Evolutionary conservation across 2,113 vertebrate genomes (phyloP).

Genomic region (Cettia cetti): DNA sequence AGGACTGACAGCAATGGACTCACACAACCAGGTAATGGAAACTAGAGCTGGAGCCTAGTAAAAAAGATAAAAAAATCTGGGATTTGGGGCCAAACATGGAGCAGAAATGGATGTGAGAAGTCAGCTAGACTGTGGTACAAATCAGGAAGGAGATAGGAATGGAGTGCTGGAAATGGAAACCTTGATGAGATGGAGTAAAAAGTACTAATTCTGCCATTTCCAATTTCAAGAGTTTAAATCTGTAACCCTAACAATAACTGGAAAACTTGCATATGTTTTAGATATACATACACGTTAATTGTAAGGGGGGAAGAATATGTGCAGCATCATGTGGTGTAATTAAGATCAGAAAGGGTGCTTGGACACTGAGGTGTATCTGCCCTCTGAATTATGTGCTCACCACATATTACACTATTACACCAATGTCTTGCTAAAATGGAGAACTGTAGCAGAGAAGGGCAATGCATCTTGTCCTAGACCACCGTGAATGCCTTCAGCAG

Average conservation of each 20-base stretch:
- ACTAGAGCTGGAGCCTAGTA: not conserved
- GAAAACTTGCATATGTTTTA: not conserved
- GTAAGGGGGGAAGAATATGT: not conserved
- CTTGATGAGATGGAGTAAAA: not conserved
- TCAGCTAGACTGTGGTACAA: not conserved
- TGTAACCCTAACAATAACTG: not conserved
- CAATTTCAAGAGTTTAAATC: not conserved
- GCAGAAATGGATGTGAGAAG: not conserved
- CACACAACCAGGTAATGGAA: not conserved
- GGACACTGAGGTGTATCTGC: not conserved
- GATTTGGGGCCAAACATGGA: not conserved
- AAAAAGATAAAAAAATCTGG: not conserved
- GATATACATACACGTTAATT: not conserved
- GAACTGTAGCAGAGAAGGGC: not conserved
- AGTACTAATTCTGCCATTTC: not conserved
- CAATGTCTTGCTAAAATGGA: not conserved
- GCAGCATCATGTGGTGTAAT: not conserved
- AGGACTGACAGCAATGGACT: not conserved
- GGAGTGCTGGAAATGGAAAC: not conserved
- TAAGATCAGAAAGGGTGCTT: not conserved
- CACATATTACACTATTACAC: not conserved
- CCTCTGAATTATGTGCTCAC: not conserved
- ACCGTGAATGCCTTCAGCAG: not conserved
- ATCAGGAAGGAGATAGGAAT: not conserved
- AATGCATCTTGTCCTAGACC: not conserved